Evolutionary conservation across 2,113 vertebrate species (phyloP).

Genomic region (Calcarius ornatus): DNA sequence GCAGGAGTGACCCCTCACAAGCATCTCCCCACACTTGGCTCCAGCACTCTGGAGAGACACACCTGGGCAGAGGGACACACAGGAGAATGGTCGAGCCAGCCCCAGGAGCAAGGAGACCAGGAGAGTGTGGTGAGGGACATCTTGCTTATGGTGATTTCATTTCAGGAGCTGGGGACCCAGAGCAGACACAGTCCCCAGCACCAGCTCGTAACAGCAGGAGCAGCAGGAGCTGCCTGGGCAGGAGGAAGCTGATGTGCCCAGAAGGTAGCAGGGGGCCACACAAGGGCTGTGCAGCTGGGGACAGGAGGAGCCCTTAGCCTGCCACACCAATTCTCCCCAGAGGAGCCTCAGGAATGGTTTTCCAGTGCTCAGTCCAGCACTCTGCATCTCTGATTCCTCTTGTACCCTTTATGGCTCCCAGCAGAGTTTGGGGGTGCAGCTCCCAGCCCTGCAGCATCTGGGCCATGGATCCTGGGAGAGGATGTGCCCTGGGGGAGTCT

Average conservation of each 20-base stretch:
- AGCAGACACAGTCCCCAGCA: neutral
- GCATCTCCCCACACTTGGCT: neutral
- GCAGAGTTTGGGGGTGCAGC: neutral
- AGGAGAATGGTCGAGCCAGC: neutral
- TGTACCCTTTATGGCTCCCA: neutral
- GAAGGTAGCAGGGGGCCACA: neutral
- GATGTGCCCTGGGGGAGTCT: rapidly evolving
- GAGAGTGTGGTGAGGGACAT: neutral
- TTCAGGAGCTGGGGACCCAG: neutral
- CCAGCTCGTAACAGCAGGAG: neutral
- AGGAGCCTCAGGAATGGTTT: neutral
- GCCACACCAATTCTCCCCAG: neutral
- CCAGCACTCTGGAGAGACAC: rapidly evolving
- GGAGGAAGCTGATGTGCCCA: neutral
- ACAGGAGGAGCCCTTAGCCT: neutral
- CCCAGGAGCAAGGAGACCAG: neutral
- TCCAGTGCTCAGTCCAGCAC: neutral
- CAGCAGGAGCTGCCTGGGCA: constrained; percentile 47
- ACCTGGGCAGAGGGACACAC: rapidly evolving
- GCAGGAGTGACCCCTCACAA: neutral
- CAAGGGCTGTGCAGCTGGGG: neutral
- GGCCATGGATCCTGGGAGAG: neutral
- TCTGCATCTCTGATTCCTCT: neutral
- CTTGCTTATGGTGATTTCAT: neutral
- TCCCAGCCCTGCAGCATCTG: neutral